Conservation (phyloP, 2,888 invertebrate genomes). For the Sphecodes monilicornis region DNA sequence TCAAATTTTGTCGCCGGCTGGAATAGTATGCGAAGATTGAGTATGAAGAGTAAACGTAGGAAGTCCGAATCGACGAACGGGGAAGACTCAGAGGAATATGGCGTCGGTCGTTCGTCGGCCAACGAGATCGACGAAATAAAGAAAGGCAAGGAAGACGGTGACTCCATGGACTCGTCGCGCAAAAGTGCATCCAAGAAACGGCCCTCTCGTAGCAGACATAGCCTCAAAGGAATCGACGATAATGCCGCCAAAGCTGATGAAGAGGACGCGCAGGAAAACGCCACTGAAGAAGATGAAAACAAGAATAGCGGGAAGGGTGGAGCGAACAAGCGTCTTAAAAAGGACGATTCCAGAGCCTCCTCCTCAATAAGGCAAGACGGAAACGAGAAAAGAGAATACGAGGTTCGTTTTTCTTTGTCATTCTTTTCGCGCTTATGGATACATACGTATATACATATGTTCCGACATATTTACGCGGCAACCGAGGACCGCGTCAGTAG, state of each 20-base stretch:
- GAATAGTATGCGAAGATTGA: constrained; percentile 80
- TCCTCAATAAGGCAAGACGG: constrained; percentile 81
- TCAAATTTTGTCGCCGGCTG: not conserved
- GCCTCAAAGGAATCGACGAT: constrained; percentile 53
- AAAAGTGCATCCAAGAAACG: constrained; percentile 67
- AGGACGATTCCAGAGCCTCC: constrained; percentile 72
- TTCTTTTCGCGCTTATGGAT: not conserved
- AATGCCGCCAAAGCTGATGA: constrained; percentile 71
- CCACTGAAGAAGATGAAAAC: constrained; percentile 72
- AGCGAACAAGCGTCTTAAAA: constrained; percentile 74
- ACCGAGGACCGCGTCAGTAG: not conserved
- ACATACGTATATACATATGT: not conserved
- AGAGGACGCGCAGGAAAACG: constrained; percentile 36
- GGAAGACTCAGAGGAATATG: constrained; percentile 81
- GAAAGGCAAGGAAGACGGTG: constrained; percentile 74
- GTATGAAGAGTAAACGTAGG: constrained; percentile 80
- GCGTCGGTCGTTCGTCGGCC: constrained; percentile 72
- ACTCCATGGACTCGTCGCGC: constrained; percentile 66
- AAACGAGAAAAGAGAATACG: constrained; percentile 85
- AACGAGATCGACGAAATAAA: constrained; percentile 65
- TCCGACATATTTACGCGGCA: constrained; percentile 20
- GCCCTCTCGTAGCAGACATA: constrained; percentile 66
- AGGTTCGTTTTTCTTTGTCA: constrained; percentile 82
- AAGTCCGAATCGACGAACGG: constrained; percentile 79
- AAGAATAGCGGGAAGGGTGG: constrained; percentile 71